Evolutionary conservation across 2,888 invertebrate species (phyloP).

Genomic region (Scaptomyza polygonia): DNA sequence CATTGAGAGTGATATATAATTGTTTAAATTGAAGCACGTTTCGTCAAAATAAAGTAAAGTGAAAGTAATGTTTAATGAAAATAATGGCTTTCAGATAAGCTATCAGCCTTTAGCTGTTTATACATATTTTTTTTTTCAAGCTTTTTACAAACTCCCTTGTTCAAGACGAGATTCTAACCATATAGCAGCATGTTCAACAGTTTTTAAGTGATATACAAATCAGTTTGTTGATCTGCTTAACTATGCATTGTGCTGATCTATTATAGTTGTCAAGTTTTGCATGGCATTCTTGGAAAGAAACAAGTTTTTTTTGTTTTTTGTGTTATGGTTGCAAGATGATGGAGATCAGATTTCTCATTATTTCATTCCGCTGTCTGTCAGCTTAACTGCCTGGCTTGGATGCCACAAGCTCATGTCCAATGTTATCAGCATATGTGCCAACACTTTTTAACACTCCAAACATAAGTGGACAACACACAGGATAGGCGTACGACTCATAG

Average conservation of each 20-base stretch:
- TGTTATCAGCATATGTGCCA: conserved; percentile 54
- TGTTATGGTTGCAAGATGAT: conserved; percentile 12
- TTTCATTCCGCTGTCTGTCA: conserved; percentile 26
- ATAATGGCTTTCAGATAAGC: not conserved
- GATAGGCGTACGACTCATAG: conserved; percentile 11
- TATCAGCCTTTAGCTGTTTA: no score
- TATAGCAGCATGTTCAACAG: not conserved
- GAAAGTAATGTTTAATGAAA: no score
- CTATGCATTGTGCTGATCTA: conserved; percentile 37
- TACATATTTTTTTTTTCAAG: not conserved
- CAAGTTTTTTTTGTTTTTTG: not conserved
- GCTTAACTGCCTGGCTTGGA: conserved; percentile 17
- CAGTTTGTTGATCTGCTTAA: conserved; percentile 25
- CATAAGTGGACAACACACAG: conserved; percentile 32
- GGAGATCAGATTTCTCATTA: conserved; percentile 45
- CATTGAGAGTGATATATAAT: conserved; percentile 8
- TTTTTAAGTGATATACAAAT: conserved; percentile 28
- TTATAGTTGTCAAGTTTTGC: conserved; percentile 40
- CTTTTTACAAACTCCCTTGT: no score
- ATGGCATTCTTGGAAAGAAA: conserved; percentile 8
- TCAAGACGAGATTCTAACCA: not conserved
- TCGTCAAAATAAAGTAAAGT: no score
- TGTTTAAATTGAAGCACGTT: not conserved
- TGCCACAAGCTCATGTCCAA: conserved; percentile 28
- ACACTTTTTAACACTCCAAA: conserved; percentile 51